phyloP scores from a whole-genome alignment of 2,888 invertebrate genomes.

The Teinopalpus imperialis region DNA sequence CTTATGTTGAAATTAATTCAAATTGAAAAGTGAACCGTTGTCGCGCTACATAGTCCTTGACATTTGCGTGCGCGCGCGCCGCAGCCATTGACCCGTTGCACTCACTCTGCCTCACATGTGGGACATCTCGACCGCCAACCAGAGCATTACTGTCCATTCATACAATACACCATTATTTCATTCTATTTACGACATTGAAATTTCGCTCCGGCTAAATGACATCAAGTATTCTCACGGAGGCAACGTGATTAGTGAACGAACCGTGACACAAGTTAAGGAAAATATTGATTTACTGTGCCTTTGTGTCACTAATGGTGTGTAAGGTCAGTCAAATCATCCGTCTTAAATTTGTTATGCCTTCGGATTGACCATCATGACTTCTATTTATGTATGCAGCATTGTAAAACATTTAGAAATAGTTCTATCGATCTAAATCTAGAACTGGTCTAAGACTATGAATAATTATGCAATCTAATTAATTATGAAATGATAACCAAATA shows the following conservation, averaged over 20 bases:
- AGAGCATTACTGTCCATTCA: slow-evolving; percentile 57
- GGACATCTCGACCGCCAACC: slow-evolving; percentile 43
- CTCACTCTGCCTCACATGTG: slow-evolving; percentile 55
- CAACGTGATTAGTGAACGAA: slow-evolving; percentile 52
- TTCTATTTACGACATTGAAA: slow-evolving; percentile 59
- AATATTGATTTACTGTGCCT: slow-evolving; percentile 29
- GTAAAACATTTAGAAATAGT: no score
- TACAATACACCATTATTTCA: slow-evolving; percentile 67
- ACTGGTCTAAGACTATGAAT: no score
- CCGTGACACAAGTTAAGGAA: slow-evolving; percentile 48
- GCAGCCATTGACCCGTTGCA: slow-evolving; percentile 58
- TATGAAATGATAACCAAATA: no score
- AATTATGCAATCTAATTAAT: no score
- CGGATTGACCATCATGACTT: no score
- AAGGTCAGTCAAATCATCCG: no score
- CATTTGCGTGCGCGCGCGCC: slow-evolving; percentile 58
- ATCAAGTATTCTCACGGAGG: slow-evolving; percentile 51
- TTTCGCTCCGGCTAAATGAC: slow-evolving; percentile 59
- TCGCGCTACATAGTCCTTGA: slow-evolving; percentile 56
- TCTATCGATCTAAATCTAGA: no score
- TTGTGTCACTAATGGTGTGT: background rate
- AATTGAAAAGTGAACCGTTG: slow-evolving; percentile 27
- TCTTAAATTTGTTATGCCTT: no score
- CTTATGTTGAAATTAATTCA: slow-evolving; percentile 13
- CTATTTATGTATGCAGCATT: no score